A percentile compares a stretch with the other conserved stretches of the same genome.
phyloP scores from a whole-genome alignment of 2,888 invertebrate species.

The Eudasyphora cyanicolor region DNA sequence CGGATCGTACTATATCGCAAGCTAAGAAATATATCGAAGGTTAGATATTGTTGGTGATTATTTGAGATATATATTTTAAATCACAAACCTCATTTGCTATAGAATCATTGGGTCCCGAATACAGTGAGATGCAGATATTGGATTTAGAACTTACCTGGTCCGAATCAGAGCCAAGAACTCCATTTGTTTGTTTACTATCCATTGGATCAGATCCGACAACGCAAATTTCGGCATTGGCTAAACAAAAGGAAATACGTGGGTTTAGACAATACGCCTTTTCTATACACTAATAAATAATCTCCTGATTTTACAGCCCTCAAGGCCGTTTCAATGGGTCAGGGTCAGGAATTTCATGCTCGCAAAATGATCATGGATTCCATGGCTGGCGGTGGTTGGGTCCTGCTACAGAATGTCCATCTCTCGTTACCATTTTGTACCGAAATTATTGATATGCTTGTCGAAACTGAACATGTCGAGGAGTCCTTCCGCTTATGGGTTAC shows the following conservation, averaged over 20 bases:
- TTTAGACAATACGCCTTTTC: conserved; percentile 51
- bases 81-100: not conserved
- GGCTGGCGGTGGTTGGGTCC: conserved; percentile 93
- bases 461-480: conserved; percentile 90
- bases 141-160: conserved; percentile 94
- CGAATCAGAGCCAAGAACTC: conserved; percentile 93
- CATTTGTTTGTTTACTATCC: conserved; percentile 94
- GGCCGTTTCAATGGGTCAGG: conserved; percentile 98
- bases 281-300: not conserved
- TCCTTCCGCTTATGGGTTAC: conserved; percentile 96
- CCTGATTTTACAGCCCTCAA: conserved; percentile 83
- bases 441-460: conserved; percentile 92
- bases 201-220: conserved; percentile 98
- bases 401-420: conserved; percentile 97
- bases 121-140: conserved; percentile 94
- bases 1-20: conserved; percentile 95
- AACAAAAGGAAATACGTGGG: conserved; percentile 91
- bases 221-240: conserved; percentile 92
- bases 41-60: conserved; percentile 70
- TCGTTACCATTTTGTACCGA: conserved; percentile 96
- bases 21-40: conserved; percentile 94
- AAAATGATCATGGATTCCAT: conserved; percentile 90
- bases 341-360: conserved; percentile 93
- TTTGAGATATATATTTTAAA: not conserved
- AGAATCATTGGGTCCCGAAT: conserved; percentile 92